These are phyloP conservation scores for Lates calcarifer DNA, from an alignment of 2,113 vertebrate genomes.

Conservation along the genomic window DNA sequence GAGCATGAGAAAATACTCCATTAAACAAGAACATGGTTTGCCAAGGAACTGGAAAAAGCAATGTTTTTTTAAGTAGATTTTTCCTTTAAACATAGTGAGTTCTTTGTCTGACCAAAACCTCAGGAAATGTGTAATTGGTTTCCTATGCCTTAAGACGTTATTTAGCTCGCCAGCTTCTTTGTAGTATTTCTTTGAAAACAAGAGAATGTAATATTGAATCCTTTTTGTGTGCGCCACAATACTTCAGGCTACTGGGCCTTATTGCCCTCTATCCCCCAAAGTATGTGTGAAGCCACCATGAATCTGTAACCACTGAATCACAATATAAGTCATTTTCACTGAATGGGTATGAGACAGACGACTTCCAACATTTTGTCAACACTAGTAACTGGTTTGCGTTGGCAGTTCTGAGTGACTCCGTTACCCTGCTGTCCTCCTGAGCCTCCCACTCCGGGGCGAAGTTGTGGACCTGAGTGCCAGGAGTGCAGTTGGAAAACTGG, in stretches of 20 bases:
- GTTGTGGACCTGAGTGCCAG: slow-evolving; percentile 84
- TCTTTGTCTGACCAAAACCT: slow-evolving; percentile 57
- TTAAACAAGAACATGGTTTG: slow-evolving; percentile 22
- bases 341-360: slow-evolving; percentile 11
- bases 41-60: slow-evolving; percentile 6
- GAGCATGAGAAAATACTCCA: slow-evolving; percentile 3
- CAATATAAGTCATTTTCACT: slow-evolving; percentile 8
- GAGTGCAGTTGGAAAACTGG: slow-evolving; percentile 89
- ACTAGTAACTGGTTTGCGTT: neutral
- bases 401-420: slow-evolving; percentile 33
- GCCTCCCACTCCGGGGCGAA: slow-evolving; percentile 86
- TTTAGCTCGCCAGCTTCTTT: slow-evolving; percentile 24
- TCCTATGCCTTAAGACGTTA: slow-evolving; percentile 41
- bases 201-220: slow-evolving; percentile 36
- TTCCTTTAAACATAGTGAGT: slow-evolving; percentile 42
- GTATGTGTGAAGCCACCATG: slow-evolving; percentile 6
- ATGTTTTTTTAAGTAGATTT: slow-evolving; percentile 24
- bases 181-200: slow-evolving; percentile 37
- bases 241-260: neutral
- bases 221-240: slow-evolving; percentile 23
- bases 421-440: slow-evolving; percentile 88
- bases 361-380: neutral
- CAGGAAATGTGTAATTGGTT: slow-evolving; percentile 64
- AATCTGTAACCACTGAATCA: slow-evolving; percentile 4
- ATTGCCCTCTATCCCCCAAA: slow-evolving; percentile 16